A percentile compares a stretch with the other conserved stretches of the same genome.
Conservation (phyloP, 1,140 invertebrate species). For the Chionoecetes opilio region DNA sequence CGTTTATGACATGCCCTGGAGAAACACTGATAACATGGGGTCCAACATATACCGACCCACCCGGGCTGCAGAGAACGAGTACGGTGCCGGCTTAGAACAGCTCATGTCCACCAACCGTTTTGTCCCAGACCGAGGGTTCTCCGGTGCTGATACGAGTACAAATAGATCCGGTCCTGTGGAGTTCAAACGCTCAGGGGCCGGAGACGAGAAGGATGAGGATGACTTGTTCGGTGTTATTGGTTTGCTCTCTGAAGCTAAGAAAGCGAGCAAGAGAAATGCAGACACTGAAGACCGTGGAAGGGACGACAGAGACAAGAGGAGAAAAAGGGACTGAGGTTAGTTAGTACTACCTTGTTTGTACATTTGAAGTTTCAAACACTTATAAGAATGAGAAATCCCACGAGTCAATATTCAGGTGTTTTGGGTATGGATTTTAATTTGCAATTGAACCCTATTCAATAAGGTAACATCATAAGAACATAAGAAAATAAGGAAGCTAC, state of each 20-base stretch:
- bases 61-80: slow-evolving; percentile 94
- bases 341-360: neutral
- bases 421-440: neutral
- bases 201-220: slow-evolving; percentile 88
- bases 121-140: slow-evolving; percentile 98
- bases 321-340: slow-evolving; percentile 80
- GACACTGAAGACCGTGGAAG: slow-evolving; percentile 83
- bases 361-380: neutral
- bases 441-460: neutral
- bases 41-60: slow-evolving; percentile 96
- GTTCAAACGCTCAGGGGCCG: slow-evolving; percentile 87
- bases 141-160: slow-evolving; percentile 90
- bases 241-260: slow-evolving; percentile 98
- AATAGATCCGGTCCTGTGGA: slow-evolving; percentile 96
- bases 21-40: slow-evolving; percentile 91
- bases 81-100: slow-evolving; percentile 94
- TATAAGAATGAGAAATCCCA: neutral
- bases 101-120: slow-evolving; percentile 85
- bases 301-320: slow-evolving; percentile 82
- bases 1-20: slow-evolving; percentile 98
- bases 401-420: neutral
- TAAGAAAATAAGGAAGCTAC: no score
- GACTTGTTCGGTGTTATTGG: slow-evolving; percentile 99
- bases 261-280: slow-evolving; percentile 87
- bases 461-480: no score